Evolutionary conservation across 2,113 vertebrate genomes (phyloP).

Genomic region (Tauraco erythrolophus): DNA sequence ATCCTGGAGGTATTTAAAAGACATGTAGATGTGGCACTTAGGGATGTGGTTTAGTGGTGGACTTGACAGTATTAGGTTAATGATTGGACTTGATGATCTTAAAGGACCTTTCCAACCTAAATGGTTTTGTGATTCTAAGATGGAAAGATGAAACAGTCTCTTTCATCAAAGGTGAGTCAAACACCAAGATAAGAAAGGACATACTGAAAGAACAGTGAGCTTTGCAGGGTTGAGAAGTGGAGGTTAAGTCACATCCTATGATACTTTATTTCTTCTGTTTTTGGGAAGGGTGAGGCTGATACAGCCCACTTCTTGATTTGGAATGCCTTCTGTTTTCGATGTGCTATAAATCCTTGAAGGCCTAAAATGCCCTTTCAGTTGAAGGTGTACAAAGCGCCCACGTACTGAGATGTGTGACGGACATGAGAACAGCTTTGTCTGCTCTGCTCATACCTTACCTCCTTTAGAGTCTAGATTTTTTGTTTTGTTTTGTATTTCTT

Average conservation of each 20-base stretch:
- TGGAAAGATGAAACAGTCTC: neutral
- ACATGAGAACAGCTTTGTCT: neutral
- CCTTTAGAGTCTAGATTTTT: neutral
- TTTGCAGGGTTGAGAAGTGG: neutral
- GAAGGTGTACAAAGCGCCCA: neutral
- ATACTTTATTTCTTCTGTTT: neutral
- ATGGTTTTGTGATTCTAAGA: neutral
- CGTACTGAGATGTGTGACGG: neutral
- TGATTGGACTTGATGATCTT: no score
- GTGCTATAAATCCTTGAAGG: neutral
- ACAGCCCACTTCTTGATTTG: no score
- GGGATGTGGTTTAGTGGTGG: no score
- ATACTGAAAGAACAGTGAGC: neutral
- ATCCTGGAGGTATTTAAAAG: neutral
- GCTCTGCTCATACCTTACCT: neutral
- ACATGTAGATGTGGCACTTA: neutral
- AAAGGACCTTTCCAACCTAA: no score
- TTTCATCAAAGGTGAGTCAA: neutral
- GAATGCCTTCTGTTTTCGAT: neutral
- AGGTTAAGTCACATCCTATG: neutral
- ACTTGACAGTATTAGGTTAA: no score
- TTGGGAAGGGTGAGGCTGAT: neutral
- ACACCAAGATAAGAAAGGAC: neutral
- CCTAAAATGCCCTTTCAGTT: neutral
- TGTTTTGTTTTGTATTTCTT: neutral